These are phyloP conservation scores for Irena cyanogastra DNA, from an alignment of 2,113 vertebrate species.

Conservation along the genomic window DNA sequence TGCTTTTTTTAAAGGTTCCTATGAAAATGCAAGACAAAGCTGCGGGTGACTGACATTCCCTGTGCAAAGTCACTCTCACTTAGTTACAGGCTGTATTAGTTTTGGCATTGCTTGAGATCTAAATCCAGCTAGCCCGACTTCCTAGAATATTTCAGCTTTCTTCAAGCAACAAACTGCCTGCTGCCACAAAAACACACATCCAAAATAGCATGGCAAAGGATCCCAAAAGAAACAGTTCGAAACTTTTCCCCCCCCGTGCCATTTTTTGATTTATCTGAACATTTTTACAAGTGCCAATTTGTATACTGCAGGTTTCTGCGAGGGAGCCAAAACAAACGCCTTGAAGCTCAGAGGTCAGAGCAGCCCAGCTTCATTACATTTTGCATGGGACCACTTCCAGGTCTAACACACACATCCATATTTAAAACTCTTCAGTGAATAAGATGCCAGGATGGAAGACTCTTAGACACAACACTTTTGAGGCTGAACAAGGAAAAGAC, in stretches of 20 bases:
- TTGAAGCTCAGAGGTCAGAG: slow-evolving; percentile 40
- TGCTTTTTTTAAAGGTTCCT: neutral
- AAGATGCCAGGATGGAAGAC: neutral
- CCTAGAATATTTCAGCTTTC: slow-evolving; percentile 57
- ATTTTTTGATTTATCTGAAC: slow-evolving; percentile 59
- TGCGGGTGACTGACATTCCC: slow-evolving; percentile 51
- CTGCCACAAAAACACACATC: slow-evolving; percentile 51
- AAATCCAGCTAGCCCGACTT: slow-evolving; percentile 52
- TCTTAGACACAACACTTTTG: neutral
- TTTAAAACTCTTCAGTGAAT: slow-evolving; percentile 8
- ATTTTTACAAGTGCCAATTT: slow-evolving; percentile 59
- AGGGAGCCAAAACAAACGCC: slow-evolving; percentile 57
- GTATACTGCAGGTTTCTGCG: slow-evolving; percentile 38
- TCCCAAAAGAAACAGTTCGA: slow-evolving; percentile 60
- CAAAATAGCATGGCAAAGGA: slow-evolving; percentile 45
- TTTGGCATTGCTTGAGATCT: slow-evolving; percentile 39
- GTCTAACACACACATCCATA: slow-evolving; percentile 26
- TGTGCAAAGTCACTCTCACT: slow-evolving; percentile 46
- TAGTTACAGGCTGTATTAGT: slow-evolving; percentile 49
- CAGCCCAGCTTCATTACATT: slow-evolving; percentile 42
- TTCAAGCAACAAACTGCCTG: slow-evolving; percentile 55
- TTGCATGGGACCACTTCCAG: slow-evolving; percentile 52
- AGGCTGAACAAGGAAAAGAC: neutral
- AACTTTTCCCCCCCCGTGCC: neutral
- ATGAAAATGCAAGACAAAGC: slow-evolving; percentile 40